These are phyloP conservation scores for Alitta virens DNA, from an alignment of 2,888 invertebrate species.

Conservation along the genomic window DNA sequence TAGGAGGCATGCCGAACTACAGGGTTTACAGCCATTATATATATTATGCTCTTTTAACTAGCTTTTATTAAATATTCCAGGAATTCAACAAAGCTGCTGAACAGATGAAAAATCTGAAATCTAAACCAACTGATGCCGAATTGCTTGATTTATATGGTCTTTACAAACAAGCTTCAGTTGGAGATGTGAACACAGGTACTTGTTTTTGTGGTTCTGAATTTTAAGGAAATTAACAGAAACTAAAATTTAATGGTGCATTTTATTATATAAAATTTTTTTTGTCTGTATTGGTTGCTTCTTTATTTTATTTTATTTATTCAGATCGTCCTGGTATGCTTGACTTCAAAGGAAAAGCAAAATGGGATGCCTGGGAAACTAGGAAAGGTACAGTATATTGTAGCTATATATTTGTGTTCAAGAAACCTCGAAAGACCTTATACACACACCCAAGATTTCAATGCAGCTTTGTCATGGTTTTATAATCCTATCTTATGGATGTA, in stretches of 20 bases:
- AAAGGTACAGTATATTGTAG: conserved; percentile 65
- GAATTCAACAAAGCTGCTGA: conserved; percentile 64
- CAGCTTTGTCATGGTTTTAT: no score
- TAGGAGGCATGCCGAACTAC: no score
- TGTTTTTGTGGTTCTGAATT: no score
- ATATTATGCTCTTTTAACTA: neutral
- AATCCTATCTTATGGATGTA: no score
- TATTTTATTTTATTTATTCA: conserved; percentile 58
- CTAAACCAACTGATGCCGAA: conserved; percentile 75
- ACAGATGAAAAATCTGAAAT: conserved; percentile 72
- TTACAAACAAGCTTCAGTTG: conserved; percentile 80
- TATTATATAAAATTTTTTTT: no score
- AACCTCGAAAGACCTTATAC: no score
- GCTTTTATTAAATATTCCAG: conserved; percentile 7
- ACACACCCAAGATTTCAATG: no score
- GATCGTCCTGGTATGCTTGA: conserved; percentile 89
- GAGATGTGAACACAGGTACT: conserved; percentile 80
- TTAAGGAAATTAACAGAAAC: no score
- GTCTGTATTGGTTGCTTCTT: no score
- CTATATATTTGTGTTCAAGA: no score
- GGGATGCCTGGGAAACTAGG: conserved; percentile 85
- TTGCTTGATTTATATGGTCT: conserved; percentile 79
- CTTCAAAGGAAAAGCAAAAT: conserved; percentile 93
- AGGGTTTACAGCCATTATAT: no score
- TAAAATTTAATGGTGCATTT: no score